phyloP scores from a whole-genome alignment of 2,797 vertebrate species.

The Cuniculus paca region DNA sequence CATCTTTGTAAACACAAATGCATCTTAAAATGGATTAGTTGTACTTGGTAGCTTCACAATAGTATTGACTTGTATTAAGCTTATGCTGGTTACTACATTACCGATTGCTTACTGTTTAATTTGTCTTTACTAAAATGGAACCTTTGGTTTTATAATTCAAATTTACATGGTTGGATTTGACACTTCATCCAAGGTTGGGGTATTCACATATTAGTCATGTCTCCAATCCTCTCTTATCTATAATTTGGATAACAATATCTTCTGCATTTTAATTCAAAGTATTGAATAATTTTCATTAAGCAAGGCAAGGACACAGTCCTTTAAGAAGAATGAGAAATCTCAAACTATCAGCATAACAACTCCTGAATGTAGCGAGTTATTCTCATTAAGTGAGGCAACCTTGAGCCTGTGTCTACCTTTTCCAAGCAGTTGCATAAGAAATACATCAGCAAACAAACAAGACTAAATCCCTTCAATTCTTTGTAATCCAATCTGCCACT shows the following conservation, averaged over 20 bases:
- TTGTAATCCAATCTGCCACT: neutral
- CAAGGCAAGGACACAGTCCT: neutral
- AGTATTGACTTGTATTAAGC: neutral
- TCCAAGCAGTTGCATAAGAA: neutral
- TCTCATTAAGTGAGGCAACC: neutral
- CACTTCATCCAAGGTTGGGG: neutral
- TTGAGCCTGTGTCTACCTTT: neutral
- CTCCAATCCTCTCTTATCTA: neutral
- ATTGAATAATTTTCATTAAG: neutral
- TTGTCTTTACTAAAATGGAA: slow-evolving; percentile 12
- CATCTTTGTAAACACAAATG: neutral
- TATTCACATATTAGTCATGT: neutral
- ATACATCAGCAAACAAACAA: neutral
- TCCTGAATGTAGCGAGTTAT: neutral
- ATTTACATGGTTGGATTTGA: neutral
- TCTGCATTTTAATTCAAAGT: neutral
- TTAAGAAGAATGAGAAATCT: neutral
- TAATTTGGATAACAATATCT: neutral
- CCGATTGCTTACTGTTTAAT: neutral
- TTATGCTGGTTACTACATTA: neutral
- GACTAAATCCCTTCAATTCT: neutral
- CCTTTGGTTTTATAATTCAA: neutral
- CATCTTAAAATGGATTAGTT: neutral
- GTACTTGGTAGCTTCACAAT: neutral
- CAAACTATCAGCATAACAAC: neutral